Percentiles rank a stretch among this genome's conserved stretches.
These are phyloP conservation scores for Zosterops japonicus DNA, from an alignment of 2,113 vertebrate genomes.

Conservation along the genomic window DNA sequence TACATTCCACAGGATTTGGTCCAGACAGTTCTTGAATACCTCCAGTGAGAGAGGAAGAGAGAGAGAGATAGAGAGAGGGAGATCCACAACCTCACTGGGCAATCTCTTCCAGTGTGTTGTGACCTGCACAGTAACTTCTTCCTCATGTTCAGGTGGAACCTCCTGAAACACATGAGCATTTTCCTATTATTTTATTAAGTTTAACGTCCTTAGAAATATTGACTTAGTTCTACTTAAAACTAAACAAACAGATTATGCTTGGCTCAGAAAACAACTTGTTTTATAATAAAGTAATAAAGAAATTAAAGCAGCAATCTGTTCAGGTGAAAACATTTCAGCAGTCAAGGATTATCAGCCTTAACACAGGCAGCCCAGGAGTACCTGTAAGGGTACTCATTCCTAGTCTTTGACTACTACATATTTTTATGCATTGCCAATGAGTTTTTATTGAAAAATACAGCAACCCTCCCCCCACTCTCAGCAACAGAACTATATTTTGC, in stretches of 20 bases:
- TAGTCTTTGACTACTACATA: neutral
- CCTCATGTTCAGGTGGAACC: neutral
- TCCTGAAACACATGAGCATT: neutral
- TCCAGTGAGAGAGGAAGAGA: neutral
- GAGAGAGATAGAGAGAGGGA: neutral
- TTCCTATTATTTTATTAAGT: neutral
- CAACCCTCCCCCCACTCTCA: accelerated
- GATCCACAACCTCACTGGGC: neutral
- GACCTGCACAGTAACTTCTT: neutral
- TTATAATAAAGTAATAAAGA: neutral
- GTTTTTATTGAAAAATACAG: neutral
- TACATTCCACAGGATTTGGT: neutral
- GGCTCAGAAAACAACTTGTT: neutral
- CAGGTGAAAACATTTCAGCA: neutral
- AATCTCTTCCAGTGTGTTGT: neutral
- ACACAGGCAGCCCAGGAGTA: neutral
- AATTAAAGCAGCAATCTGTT: neutral
- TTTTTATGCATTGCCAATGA: neutral
- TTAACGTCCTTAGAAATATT: neutral
- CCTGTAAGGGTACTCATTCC: neutral
- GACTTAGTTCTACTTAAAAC: neutral
- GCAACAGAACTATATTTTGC: neutral
- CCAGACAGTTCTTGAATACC: neutral
- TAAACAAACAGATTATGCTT: neutral
- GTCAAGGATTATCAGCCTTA: neutral